phyloP scores from a whole-genome alignment of 53 echinoderm and acorn worm species.

The Mesocentrotus franciscanus region DNA sequence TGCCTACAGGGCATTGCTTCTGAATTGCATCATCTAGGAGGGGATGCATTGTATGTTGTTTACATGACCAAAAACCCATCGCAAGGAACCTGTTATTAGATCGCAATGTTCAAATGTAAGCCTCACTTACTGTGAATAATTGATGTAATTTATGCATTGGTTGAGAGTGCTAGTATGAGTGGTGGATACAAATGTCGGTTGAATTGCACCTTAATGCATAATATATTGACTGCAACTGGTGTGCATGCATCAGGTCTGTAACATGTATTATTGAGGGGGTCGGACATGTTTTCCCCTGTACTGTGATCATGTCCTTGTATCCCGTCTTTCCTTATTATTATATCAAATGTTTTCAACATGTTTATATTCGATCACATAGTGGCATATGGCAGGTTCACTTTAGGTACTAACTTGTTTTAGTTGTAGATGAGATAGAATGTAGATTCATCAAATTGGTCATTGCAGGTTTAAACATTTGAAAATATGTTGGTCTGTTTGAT shows the following conservation, averaged over 20 bases:
- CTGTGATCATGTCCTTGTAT: background rate
- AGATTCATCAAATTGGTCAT: background rate
- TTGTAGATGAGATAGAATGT: background rate
- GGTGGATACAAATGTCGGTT: background rate
- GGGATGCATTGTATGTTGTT: constrained; percentile 17
- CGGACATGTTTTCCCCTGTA: background rate
- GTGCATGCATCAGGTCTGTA: constrained; percentile 20
- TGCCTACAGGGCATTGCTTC: background rate
- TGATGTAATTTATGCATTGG: constrained; percentile 40
- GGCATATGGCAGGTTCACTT: background rate
- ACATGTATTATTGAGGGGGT: background rate
- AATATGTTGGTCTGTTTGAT: background rate
- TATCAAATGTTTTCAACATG: background rate
- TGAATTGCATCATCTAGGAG: background rate
- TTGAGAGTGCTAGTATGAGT: background rate
- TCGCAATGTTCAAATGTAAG: constrained; percentile 42
- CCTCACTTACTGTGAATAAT: constrained; percentile 32
- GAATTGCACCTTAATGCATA: background rate
- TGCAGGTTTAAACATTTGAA: background rate
- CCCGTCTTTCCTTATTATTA: background rate
- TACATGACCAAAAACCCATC: background rate
- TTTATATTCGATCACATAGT: background rate
- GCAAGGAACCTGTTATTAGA: background rate
- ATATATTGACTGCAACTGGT: background rate
- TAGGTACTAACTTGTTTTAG: background rate